These are phyloP conservation scores for Leptopilina syphax DNA, from an alignment of 2,888 invertebrate genomes.

Conservation along the genomic window DNA sequence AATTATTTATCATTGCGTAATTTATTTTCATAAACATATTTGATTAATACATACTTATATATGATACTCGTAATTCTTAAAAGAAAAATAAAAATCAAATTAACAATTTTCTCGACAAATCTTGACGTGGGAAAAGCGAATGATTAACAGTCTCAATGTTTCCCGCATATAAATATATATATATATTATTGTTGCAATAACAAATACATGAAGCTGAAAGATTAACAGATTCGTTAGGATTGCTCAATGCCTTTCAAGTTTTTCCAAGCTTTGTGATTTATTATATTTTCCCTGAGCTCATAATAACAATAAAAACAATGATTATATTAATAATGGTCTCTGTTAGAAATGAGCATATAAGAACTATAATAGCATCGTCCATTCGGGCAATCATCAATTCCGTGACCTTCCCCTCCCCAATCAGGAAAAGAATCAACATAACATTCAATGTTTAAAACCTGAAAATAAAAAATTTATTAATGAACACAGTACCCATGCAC, in stretches of 20 bases:
- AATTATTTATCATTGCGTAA: no score
- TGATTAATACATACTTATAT: no score
- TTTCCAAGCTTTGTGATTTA: slow-evolving; percentile 24
- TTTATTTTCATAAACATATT: no score
- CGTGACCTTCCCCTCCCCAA: no score
- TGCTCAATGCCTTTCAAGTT: slow-evolving; percentile 10
- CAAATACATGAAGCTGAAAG: slow-evolving; percentile 3
- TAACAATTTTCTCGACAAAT: not conserved
- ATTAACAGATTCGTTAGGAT: slow-evolving; percentile 11
- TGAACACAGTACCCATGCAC: no score
- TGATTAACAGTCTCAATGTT: slow-evolving; percentile 8
- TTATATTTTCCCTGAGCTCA: slow-evolving; percentile 14
- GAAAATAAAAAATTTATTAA: no score
- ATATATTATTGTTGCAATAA: slow-evolving; percentile 1
- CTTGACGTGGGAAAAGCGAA: slow-evolving; percentile 14
- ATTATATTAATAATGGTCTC: slow-evolving; percentile 24
- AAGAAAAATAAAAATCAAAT: not conserved
- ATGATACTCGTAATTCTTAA: no score
- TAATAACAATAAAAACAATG: slow-evolving; percentile 28
- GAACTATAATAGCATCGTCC: slow-evolving; percentile 25
- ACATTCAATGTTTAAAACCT: no score
- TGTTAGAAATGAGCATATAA: not conserved
- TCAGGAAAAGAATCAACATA: no score
- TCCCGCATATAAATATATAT: not conserved
- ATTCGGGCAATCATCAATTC: not conserved